A percentile compares a stretch with the other conserved stretches of the same genome.
phyloP scores from a whole-genome alignment of 2,888 invertebrate species.

The Scaptodrosophila latifasciaeformis region DNA sequence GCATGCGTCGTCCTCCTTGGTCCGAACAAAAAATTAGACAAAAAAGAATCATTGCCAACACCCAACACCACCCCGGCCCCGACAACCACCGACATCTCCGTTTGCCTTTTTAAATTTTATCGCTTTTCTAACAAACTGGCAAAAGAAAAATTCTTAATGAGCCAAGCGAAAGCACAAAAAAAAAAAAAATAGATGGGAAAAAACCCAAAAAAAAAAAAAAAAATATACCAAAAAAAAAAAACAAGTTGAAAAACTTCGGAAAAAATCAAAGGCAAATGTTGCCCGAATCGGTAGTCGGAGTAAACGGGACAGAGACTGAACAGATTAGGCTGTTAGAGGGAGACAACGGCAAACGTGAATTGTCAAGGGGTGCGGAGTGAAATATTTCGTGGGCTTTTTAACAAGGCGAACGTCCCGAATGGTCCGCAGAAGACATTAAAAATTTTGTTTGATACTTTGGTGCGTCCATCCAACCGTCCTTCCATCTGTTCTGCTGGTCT shows the following conservation, averaged over 20 bases:
- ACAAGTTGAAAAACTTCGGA: constrained; percentile 63
- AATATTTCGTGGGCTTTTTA: constrained; percentile 66
- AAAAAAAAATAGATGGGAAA: constrained; percentile 19
- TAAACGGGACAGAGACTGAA: too few species aligned
- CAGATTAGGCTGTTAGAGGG: too few species aligned
- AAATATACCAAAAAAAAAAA: constrained; percentile 32
- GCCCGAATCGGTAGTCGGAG: background rate
- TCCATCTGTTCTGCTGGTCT: background rate
- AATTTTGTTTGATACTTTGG: constrained; percentile 63
- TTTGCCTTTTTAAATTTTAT: constrained; percentile 57
- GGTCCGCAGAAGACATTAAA: constrained; percentile 49
- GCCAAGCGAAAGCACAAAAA: constrained; percentile 48
- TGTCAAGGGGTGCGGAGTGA: constrained; percentile 21
- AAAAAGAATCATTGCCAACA: too few species aligned
- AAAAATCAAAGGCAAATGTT: constrained; percentile 62
- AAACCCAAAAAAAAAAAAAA: constrained; percentile 25
- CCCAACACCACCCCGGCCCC: too few species aligned
- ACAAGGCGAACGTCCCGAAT: constrained; percentile 34
- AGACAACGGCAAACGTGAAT: too few species aligned
- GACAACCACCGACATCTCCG: too few species aligned
- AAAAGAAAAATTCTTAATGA: constrained; percentile 67
- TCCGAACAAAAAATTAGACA: too few species aligned
- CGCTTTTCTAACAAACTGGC: constrained; percentile 59
- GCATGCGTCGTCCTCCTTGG: constrained; percentile 51
- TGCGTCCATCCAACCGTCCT: too few species aligned